Percentiles rank a stretch among this genome's conserved stretches.
phyloP scores from a whole-genome alignment of 35 echinoderm and acorn worm genomes.

The Stichopus chloronotus region DNA sequence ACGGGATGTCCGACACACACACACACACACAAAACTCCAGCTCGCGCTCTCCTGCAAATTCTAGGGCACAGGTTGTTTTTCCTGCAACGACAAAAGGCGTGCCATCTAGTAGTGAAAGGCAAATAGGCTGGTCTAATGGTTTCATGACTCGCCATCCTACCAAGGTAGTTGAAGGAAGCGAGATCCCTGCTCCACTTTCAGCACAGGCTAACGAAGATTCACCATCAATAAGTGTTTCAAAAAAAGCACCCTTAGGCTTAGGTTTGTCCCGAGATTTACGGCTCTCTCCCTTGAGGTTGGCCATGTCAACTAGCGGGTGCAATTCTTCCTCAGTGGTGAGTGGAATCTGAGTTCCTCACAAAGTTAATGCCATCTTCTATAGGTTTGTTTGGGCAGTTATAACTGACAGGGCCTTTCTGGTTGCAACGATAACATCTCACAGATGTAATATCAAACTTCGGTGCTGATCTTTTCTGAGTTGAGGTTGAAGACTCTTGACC shows the following conservation, averaged over 20 bases:
- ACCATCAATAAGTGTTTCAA: background rate
- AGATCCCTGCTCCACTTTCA: slow-evolving; percentile 6
- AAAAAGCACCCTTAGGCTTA: background rate
- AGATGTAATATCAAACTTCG: background rate
- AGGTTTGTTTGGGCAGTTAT: slow-evolving; percentile 24
- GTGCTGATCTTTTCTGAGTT: background rate
- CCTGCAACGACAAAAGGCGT: background rate
- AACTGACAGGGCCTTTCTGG: slow-evolving; percentile 12
- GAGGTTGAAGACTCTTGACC: background rate
- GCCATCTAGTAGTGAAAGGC: slow-evolving; percentile 8
- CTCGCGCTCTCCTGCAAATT: background rate
- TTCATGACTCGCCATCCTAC: background rate
- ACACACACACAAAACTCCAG: background rate
- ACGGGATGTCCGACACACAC: slow-evolving; percentile 18
- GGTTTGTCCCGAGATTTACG: background rate
- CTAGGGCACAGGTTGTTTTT: background rate
- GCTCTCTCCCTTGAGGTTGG: slow-evolving; percentile 13
- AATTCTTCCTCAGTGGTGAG: slow-evolving; percentile 29
- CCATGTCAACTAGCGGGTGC: slow-evolving; percentile 14
- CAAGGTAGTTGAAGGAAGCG: background rate
- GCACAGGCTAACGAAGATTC: slow-evolving; percentile 28
- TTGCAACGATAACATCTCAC: slow-evolving; percentile 5
- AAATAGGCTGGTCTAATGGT: background rate
- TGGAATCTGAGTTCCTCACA: slow-evolving; percentile 8
- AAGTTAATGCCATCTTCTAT: slow-evolving; percentile 23